A percentile compares a stretch with the other conserved stretches of the same genome.
Evolutionary conservation across 2,888 invertebrate genomes (phyloP).

Genomic region (Gisinianus flammeolus): DNA sequence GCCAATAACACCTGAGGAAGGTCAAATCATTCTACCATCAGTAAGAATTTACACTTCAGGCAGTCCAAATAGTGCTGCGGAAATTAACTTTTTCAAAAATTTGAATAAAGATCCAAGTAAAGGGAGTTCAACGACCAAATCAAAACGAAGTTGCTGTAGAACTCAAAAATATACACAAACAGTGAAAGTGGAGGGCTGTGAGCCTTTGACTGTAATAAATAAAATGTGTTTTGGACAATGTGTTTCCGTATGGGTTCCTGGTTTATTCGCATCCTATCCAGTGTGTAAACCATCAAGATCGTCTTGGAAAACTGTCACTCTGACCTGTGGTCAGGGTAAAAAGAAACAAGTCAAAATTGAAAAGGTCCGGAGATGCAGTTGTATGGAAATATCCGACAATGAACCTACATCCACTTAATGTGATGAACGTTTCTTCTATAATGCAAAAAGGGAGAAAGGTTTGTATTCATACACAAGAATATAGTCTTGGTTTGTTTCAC

Average conservation of each 20-base stretch:
- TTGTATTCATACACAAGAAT: no score
- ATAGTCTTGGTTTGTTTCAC: no score
- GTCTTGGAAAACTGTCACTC: conserved; percentile 52
- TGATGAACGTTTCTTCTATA: not conserved
- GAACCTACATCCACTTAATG: not conserved
- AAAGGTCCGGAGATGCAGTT: conserved; percentile 55
- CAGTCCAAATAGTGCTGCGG: not conserved
- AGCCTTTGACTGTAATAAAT: conserved; percentile 54
- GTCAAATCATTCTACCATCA: conserved; percentile 53
- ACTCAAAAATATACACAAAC: conserved; percentile 58
- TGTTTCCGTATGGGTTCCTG: conserved; percentile 57
- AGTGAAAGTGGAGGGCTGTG: conserved; percentile 56
- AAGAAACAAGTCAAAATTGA: conserved; percentile 52
- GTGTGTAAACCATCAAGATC: conserved; percentile 56
- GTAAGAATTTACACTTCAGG: conserved; percentile 55
- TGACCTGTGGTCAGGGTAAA: conserved; percentile 52
- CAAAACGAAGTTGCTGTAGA: conserved; percentile 53
- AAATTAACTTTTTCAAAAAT: conserved; percentile 25
- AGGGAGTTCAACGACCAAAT: no score
- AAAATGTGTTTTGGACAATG: conserved; percentile 58
- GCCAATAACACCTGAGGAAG: not conserved
- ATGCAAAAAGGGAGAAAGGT: not conserved
- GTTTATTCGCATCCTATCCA: conserved; percentile 55
- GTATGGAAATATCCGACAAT: conserved; percentile 50
- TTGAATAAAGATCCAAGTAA: conserved; percentile 1